Base-by-base conservation (phyloP, 2,888 invertebrate genomes). In the Rhyacophila evoluta region DNA sequence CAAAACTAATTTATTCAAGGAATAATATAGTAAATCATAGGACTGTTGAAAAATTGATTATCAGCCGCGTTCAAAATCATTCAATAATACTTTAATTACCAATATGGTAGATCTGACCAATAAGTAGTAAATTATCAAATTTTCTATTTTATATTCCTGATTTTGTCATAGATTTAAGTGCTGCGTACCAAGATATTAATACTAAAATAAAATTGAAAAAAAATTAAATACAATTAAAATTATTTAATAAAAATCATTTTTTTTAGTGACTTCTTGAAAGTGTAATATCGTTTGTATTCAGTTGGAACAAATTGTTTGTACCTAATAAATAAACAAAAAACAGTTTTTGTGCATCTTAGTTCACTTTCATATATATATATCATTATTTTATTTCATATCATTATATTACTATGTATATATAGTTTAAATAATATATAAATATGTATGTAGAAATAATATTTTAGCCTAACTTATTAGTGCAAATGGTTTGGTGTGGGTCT, bases 401-500 rank as follows among this genome's bases (percentile, higher is more conserved):
- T 19, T 55, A 55, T 55, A 10, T 55, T 55, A 8, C 55, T 55
- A 55, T 8, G 10, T 55, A 55, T n/a, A n/a, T n/a, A n/a, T 55
- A 55, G 55, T 55, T 55, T 55, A 8, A 8, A 55, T 25, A 55
- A 55, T 55, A 55, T 55, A 55, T 55, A 55, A 8, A 55, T 55
- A 55, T 55, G 19, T 55, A 55, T 25, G 55, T 55, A 55, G 25
- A 55, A 55, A 55, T 55, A 8, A 55, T 55, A 55, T 25, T 55
- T 55, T 25, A 55, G 12, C 55, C 25, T 55, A 55, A 2, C 19
- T 55, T 55, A 55, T 55, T 19, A 6, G 55, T 55, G 55, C 55
- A 55, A n/a, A 25, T 55, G 55, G 55, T 55, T 55, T 55, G 55
- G 55, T 55, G 55, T 55, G 55, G 55, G 55, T 25, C 10, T 55